Conservation (phyloP, 1,140 invertebrate genomes). For the Anthonomus grandis region DNA sequence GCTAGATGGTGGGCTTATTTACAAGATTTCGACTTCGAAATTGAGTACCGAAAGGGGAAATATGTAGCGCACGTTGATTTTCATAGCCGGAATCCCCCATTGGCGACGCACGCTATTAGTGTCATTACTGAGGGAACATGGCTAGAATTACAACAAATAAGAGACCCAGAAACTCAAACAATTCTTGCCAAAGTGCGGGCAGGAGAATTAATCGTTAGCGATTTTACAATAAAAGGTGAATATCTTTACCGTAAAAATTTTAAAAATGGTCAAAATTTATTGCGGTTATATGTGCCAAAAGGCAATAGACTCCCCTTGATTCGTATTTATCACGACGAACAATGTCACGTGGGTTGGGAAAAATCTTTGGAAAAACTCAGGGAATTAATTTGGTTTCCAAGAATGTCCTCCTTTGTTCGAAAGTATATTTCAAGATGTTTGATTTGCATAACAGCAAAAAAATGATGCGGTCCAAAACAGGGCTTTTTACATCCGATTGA, state of each 20-base stretch:
- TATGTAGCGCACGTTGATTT: slow-evolving; percentile 11
- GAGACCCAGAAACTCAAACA: slow-evolving; percentile 4
- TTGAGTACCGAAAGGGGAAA: slow-evolving; percentile 11
- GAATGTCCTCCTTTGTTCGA: slow-evolving; percentile 14
- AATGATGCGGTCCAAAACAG: slow-evolving; percentile 14
- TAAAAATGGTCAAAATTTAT: slow-evolving; percentile 1
- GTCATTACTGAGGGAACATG: slow-evolving; percentile 1
- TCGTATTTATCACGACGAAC: slow-evolving; percentile 7
- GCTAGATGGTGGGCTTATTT: slow-evolving; percentile 45
- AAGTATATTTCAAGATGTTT: slow-evolving; percentile 20
- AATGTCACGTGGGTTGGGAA: slow-evolving; percentile 14
- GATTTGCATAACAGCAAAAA: slow-evolving; percentile 11
- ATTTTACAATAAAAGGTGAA: neutral
- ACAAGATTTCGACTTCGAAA: slow-evolving; percentile 42
- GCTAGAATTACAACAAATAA: slow-evolving; percentile 5
- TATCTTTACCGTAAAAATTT: neutral
- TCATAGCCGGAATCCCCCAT: slow-evolving; percentile 8
- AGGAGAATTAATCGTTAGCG: neutral
- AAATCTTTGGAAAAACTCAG: slow-evolving; percentile 13
- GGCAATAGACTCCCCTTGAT: slow-evolving; percentile 8
- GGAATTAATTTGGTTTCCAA: slow-evolving; percentile 17
- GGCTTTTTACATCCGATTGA: slow-evolving; percentile 4
- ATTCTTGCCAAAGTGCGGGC: neutral
- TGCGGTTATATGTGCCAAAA: slow-evolving; percentile 9
- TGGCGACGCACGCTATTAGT: neutral